These are phyloP conservation scores for Rhombomys opimus DNA, from an alignment of 2,113 vertebrate genomes.

Conservation along the genomic window DNA sequence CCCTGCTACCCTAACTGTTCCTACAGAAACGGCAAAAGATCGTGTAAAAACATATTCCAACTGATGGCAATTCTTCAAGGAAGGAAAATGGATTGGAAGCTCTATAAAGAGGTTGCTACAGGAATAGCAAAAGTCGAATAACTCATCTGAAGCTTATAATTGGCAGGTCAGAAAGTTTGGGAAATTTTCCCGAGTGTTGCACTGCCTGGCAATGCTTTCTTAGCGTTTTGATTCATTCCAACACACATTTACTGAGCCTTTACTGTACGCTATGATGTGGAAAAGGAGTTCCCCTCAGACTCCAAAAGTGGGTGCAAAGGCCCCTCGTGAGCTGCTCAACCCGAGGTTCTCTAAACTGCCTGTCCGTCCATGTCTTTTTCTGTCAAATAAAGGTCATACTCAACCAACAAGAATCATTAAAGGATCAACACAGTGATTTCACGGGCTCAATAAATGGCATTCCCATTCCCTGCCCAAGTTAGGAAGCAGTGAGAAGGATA, in stretches of 20 bases:
- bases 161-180: constrained; percentile 13
- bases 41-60: constrained; percentile 42
- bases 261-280: neutral
- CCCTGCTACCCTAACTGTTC: neutral
- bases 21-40: constrained; percentile 37
- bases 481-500: neutral
- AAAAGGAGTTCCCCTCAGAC: neutral
- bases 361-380: neutral
- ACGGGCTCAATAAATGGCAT: neutral
- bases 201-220: neutral
- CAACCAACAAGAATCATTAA: neutral
- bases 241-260: neutral
- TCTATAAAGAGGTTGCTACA: constrained; percentile 28
- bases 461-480: constrained; percentile 18
- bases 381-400: constrained; percentile 29
- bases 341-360: neutral
- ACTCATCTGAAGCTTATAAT: constrained; percentile 27
- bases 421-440: neutral
- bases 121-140: neutral
- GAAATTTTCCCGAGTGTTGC: constrained; percentile 7
- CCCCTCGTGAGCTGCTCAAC: neutral
- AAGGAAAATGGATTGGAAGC: neutral
- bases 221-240: neutral
- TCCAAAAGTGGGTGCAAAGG: neutral
- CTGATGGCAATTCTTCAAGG: neutral